phyloP scores from a whole-genome alignment of 2,113 vertebrate genomes.

The Pantherophis guttatus region DNA sequence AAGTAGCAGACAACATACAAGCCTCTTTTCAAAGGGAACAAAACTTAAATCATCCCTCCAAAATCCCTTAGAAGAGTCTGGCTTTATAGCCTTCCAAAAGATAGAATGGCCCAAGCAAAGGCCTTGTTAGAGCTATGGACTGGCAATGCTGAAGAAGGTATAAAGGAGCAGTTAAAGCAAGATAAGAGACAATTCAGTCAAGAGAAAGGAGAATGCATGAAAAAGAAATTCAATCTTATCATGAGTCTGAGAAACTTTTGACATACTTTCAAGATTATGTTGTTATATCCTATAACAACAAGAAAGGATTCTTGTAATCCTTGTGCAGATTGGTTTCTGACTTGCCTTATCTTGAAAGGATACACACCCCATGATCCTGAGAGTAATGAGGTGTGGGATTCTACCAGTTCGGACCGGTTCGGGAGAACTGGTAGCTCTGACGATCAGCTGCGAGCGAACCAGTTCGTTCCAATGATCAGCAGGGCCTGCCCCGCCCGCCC shows the following conservation, averaged over 20 bases:
- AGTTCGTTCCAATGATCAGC: too few relatives aligned
- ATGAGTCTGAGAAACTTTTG: neutral
- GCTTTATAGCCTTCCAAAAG: neutral
- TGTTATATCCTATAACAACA: neutral
- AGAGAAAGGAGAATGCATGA: neutral
- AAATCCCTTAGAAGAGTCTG: neutral
- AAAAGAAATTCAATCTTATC: neutral
- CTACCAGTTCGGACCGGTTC: too few relatives aligned
- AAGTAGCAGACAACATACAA: neutral
- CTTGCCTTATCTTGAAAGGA: neutral
- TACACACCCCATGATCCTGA: neutral
- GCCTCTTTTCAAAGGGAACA: neutral
- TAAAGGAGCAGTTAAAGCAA: neutral
- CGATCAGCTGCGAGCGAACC: too few relatives aligned
- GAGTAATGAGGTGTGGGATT: neutral
- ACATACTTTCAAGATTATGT: neutral
- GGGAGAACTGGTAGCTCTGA: too few relatives aligned
- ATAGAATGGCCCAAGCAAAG: neutral
- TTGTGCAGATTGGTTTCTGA: neutral
- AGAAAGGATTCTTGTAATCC: neutral
- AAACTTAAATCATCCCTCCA: neutral
- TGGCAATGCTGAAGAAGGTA: neutral
- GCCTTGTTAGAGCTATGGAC: neutral
- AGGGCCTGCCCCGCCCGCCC: too few relatives aligned
- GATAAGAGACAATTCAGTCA: neutral